Conservation (phyloP, 2,888 invertebrate genomes). For the Nephrotoma guestfalica region DNA sequence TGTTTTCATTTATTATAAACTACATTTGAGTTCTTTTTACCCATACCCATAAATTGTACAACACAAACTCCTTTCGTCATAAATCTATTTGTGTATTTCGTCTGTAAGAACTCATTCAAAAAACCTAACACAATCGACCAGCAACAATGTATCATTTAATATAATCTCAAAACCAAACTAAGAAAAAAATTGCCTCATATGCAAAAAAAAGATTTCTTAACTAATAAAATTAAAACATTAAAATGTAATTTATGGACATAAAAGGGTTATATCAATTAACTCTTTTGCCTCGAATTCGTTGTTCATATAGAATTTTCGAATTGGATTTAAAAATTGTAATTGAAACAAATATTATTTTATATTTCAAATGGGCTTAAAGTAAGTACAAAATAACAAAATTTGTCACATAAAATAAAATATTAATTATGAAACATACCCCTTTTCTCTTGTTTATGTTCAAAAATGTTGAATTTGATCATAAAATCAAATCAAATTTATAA, state of each 20-base stretch:
- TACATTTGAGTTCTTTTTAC: not conserved
- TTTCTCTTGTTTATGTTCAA: too few relatives aligned
- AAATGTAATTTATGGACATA: not conserved
- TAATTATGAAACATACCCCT: not conserved
- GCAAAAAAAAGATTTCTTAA: not conserved
- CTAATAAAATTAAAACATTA: not conserved
- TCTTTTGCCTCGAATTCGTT: not conserved
- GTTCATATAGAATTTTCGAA: not conserved
- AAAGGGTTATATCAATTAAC: not conserved
- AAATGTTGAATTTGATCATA: too few relatives aligned
- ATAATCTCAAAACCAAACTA: not conserved
- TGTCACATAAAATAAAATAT: not conserved
- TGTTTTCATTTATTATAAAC: not conserved
- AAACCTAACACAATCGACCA: not conserved
- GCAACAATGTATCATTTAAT: not conserved
- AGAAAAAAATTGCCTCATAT: not conserved
- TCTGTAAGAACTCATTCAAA: not conserved
- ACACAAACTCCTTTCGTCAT: not conserved
- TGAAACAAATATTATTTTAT: not conserved
- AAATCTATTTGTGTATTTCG: not conserved
- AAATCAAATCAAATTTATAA: too few relatives aligned
- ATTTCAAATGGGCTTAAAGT: not conserved
- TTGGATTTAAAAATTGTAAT: not conserved
- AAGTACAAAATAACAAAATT: not conserved
- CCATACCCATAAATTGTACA: not conserved